A percentile compares a stretch with the other conserved stretches of the same genome.
These are phyloP conservation scores for Rhagoletis pomonella DNA, from an alignment of 1,140 invertebrate genomes.

Conservation along the genomic window DNA sequence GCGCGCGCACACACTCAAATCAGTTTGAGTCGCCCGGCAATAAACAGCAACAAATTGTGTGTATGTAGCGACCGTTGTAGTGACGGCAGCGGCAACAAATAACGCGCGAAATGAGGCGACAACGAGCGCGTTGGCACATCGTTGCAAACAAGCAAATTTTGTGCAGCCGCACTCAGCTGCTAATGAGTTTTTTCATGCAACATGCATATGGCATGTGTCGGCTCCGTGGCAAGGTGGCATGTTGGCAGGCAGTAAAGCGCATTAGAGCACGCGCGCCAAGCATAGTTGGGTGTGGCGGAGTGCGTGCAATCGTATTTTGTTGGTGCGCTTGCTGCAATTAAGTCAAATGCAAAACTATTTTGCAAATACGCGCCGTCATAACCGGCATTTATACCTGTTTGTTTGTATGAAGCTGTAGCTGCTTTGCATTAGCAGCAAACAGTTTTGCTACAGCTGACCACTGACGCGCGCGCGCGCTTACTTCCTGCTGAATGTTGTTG, in stretches of 20 bases:
- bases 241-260: neutral
- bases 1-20: conserved; percentile 18
- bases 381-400: neutral
- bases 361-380: neutral
- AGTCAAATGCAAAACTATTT: conserved; percentile 14
- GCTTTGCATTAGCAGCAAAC: neutral
- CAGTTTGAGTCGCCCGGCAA: neutral
- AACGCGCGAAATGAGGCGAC: conserved; percentile 47
- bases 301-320: conserved; percentile 26
- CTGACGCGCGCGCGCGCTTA: neutral
- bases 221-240: neutral
- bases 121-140: conserved; percentile 34
- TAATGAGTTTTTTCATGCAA: conserved; percentile 41
- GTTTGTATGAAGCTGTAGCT: neutral
- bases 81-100: conserved; percentile 23
- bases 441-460: neutral
- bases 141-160: conserved; percentile 39
- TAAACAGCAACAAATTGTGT: neutral
- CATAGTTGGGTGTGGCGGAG: no score
- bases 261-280: no score
- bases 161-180: neutral
- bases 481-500: neutral
- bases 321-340: conserved; percentile 41
- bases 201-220: neutral
- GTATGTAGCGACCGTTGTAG: neutral